Evolutionary conservation across 2,888 invertebrate genomes (phyloP).

Genomic region (Acleris cristana): DNA sequence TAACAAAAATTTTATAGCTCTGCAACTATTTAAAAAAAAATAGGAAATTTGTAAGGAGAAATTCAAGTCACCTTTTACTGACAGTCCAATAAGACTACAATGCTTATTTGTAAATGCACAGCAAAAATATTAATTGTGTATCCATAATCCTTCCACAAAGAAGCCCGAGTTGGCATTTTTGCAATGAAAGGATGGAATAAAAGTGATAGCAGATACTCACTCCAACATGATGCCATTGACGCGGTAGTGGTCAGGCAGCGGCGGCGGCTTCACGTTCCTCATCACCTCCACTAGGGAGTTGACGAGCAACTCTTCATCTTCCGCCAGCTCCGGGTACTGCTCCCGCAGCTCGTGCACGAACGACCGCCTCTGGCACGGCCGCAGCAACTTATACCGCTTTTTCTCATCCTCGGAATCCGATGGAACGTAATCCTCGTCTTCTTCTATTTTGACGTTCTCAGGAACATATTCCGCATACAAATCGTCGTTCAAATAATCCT

Average conservation of each 20-base stretch:
- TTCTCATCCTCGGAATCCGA: background rate
- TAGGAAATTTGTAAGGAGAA: too few relatives aligned
- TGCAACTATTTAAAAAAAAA: too few relatives aligned
- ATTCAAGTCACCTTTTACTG: too few relatives aligned
- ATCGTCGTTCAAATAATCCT: conserved; percentile 30
- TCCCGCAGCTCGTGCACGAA: conserved; percentile 60
- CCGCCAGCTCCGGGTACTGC: conserved; percentile 56
- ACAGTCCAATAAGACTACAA: too few relatives aligned
- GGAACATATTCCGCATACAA: conserved; percentile 33
- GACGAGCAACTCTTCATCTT: conserved; percentile 54
- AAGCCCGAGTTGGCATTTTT: too few relatives aligned
- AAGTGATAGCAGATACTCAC: conserved; percentile 50
- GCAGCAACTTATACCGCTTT: conserved; percentile 43
- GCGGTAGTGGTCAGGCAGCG: conserved; percentile 58
- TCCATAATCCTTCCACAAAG: too few relatives aligned
- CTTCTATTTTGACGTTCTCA: conserved; percentile 34
- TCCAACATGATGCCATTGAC: conserved; percentile 55
- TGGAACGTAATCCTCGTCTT: conserved; percentile 33
- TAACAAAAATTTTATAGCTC: too few relatives aligned
- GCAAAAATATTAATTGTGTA: too few relatives aligned
- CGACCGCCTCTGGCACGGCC: conserved; percentile 51
- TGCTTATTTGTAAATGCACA: too few relatives aligned
- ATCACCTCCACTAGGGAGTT: conserved; percentile 61
- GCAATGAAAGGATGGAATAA: too few relatives aligned
- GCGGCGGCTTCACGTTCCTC: conserved; percentile 58